Evolutionary conservation across 2,888 invertebrate genomes (phyloP).

Genomic region (Ophion costatus): DNA sequence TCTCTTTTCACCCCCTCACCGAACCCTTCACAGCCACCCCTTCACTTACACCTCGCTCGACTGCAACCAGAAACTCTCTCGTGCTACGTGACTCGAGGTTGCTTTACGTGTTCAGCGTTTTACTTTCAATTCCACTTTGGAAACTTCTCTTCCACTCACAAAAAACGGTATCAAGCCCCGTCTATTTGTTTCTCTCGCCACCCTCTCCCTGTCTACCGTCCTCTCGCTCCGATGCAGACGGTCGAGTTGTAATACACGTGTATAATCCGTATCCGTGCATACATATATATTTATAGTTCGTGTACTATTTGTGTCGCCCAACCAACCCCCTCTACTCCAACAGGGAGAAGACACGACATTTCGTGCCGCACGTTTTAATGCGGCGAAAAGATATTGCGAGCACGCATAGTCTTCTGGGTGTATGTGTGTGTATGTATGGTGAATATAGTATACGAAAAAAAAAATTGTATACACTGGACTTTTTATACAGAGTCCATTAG

Average conservation of each 20-base stretch:
- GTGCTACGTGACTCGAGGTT: constrained; percentile 76
- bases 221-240: constrained; percentile 55
- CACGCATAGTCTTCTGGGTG: constrained; percentile 70
- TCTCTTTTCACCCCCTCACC: constrained; percentile 29
- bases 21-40: constrained; percentile 12
- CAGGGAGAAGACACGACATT: constrained; percentile 74
- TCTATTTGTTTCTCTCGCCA: constrained; percentile 69
- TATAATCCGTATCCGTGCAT: constrained; percentile 52
- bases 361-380: constrained; percentile 79
- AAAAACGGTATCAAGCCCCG: constrained; percentile 69
- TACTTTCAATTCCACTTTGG: constrained; percentile 81
- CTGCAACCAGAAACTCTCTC: constrained; percentile 63
- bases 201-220: constrained; percentile 34
- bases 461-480: constrained; percentile 14
- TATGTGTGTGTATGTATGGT: background rate
- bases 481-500: background rate
- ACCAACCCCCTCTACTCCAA: constrained; percentile 52
- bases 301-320: constrained; percentile 72
- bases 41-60: constrained; percentile 34
- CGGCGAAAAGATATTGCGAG: constrained; percentile 74
- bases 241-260: constrained; percentile 44
- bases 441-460: background rate
- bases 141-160: constrained; percentile 76
- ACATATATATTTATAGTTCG: constrained; percentile 72
- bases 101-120: constrained; percentile 73